Evolutionary conservation across 2,888 invertebrate genomes (phyloP).

Genomic region (Drosophila putrida): DNA sequence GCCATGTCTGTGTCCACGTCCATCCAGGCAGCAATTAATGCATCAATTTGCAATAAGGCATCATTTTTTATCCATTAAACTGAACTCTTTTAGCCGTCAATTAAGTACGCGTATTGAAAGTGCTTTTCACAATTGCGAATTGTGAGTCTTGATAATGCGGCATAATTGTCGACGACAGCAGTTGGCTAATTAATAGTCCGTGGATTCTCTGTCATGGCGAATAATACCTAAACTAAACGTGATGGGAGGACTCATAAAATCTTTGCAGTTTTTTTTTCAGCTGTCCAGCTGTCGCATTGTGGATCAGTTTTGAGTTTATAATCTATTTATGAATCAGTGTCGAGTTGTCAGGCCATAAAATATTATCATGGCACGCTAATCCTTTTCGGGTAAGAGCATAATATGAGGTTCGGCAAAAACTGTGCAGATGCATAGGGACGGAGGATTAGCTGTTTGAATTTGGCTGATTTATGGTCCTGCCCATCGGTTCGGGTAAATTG

Average conservation of each 20-base stretch:
- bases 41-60: slow-evolving; percentile 42
- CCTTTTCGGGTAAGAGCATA: slow-evolving; percentile 56
- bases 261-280: slow-evolving; percentile 8
- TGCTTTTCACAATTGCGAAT: slow-evolving; percentile 26
- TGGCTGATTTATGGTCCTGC: slow-evolving; percentile 51
- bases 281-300: slow-evolving; percentile 59
- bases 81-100: slow-evolving; percentile 17
- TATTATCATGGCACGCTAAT: slow-evolving; percentile 49
- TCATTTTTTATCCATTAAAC: slow-evolving; percentile 36
- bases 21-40: slow-evolving; percentile 36
- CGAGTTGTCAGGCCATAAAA: slow-evolving; percentile 50
- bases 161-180: slow-evolving; percentile 49
- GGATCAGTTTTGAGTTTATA: slow-evolving; percentile 45
- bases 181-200: slow-evolving; percentile 56
- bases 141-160: slow-evolving; percentile 43
- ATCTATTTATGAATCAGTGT: slow-evolving; percentile 75
- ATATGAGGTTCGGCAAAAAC: slow-evolving; percentile 30
- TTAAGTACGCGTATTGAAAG: slow-evolving; percentile 37
- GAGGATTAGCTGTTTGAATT: slow-evolving; percentile 40
- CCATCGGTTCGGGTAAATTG: slow-evolving; percentile 47
- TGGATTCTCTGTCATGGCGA: slow-evolving; percentile 11
- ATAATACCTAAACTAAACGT: neutral
- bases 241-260: slow-evolving; percentile 18
- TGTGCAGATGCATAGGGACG: neutral
- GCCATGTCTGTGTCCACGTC: neutral